Evolutionary conservation across 1,140 invertebrate genomes (phyloP).

Genomic region (Dolichoris vasculosae): DNA sequence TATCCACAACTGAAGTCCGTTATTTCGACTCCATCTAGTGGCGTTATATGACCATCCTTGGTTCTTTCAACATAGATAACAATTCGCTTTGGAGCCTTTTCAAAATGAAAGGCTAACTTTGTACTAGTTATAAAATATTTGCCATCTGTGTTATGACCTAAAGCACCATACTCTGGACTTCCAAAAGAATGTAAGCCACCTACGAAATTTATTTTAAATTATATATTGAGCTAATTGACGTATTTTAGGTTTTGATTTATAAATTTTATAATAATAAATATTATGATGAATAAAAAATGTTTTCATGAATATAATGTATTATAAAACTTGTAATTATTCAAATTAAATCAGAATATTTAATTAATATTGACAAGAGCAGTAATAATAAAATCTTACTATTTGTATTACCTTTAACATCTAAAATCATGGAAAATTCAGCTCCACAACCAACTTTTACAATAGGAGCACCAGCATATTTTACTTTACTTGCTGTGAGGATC

Average conservation of each 20-base stretch:
- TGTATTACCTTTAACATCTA: slow-evolving; percentile 87
- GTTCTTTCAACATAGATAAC: slow-evolving; percentile 90
- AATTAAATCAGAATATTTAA: no score
- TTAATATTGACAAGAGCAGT: background rate
- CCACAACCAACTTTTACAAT: slow-evolving; percentile 92
- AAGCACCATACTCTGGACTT: slow-evolving; percentile 92
- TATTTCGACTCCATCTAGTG: slow-evolving; percentile 90
- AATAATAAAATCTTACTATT: background rate
- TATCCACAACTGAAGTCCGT: slow-evolving; percentile 92
- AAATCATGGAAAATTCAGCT: slow-evolving; percentile 92
- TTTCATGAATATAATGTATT: no score
- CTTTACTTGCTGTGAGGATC: slow-evolving; percentile 83
- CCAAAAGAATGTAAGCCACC: slow-evolving; percentile 90
- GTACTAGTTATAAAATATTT: slow-evolving; percentile 93
- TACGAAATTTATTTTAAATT: slow-evolving; percentile 4
- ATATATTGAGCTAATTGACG: background rate
- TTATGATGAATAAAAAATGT: no score
- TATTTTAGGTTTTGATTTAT: background rate
- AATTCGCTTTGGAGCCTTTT: slow-evolving; percentile 88
- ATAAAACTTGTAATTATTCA: no score
- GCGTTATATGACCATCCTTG: slow-evolving; percentile 89
- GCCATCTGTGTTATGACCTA: slow-evolving; percentile 94
- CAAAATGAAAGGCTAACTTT: slow-evolving; percentile 90
- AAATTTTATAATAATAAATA: background rate
- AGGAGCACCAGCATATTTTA: slow-evolving; percentile 84